Conservation (phyloP, 2,113 vertebrate species). For the Scortum barcoo region DNA sequence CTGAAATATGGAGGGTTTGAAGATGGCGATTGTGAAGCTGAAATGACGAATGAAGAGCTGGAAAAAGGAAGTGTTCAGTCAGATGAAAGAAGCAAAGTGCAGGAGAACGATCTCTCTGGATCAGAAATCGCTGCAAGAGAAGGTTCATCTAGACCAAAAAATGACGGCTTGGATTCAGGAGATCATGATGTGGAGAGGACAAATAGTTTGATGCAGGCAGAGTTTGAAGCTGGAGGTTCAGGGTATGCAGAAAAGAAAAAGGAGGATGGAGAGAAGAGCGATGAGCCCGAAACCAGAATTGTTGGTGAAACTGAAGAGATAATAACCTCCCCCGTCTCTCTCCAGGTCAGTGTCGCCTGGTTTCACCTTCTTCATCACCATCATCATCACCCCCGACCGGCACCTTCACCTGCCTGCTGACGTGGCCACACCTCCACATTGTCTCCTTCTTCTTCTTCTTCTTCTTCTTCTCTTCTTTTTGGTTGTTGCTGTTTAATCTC, state of each 20-base stretch:
- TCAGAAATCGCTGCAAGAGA: too few species aligned
- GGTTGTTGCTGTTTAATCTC: slow-evolving; percentile 3
- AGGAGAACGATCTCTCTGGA: too few species aligned
- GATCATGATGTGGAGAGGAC: neutral
- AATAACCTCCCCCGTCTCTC: slow-evolving; percentile 18
- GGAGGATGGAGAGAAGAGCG: neutral
- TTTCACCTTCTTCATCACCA: slow-evolving; percentile 24
- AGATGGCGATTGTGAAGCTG: neutral
- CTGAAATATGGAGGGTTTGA: neutral
- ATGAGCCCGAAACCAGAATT: neutral
- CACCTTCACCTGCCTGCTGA: slow-evolving; percentile 25
- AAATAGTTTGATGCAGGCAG: fast-evolving
- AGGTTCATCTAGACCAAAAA: too few species aligned
- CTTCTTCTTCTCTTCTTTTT: neutral
- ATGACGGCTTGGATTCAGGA: neutral
- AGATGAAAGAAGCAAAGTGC: neutral
- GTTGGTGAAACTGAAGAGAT: neutral
- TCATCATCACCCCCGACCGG: slow-evolving; percentile 24
- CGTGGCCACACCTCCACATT: slow-evolving; percentile 18
- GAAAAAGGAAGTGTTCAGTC: neutral
- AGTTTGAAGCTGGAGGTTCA: neutral
- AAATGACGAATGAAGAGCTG: neutral
- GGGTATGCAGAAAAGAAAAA: neutral
- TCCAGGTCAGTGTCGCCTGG: slow-evolving; percentile 74
- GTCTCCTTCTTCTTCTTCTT: neutral